These are phyloP conservation scores for Agrotis ipsilon DNA, from an alignment of 2,888 invertebrate species.

Conservation along the genomic window DNA sequence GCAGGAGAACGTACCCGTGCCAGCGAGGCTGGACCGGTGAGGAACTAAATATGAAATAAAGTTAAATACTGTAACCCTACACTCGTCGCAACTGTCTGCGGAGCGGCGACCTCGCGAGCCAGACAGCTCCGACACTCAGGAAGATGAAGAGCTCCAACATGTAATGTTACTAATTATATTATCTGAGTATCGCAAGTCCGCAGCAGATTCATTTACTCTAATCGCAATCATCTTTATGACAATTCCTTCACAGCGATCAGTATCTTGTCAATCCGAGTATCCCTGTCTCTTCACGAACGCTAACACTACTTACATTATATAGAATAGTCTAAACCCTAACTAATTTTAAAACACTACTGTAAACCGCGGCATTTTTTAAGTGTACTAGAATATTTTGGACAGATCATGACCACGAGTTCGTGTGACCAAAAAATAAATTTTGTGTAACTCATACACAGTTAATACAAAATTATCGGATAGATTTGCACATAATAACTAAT, in stretches of 20 bases:
- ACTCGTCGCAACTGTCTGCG: slow-evolving; percentile 34
- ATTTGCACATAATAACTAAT: slow-evolving; percentile 55
- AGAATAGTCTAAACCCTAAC: slow-evolving; percentile 72
- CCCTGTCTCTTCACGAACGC: slow-evolving; percentile 69
- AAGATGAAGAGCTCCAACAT: slow-evolving; percentile 18
- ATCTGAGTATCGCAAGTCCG: slow-evolving; percentile 37
- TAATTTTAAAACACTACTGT: slow-evolving; percentile 68
- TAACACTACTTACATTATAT: slow-evolving; percentile 67
- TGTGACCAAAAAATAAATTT: slow-evolving; percentile 76
- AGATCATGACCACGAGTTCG: slow-evolving; percentile 82
- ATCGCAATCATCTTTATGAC: slow-evolving; percentile 52
- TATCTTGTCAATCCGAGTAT: slow-evolving; percentile 64
- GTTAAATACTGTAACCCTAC: slow-evolving; percentile 82
- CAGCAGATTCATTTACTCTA: slow-evolving; percentile 40
- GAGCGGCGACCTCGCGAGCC: slow-evolving; percentile 19
- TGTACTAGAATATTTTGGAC: slow-evolving; percentile 80
- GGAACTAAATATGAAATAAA: slow-evolving; percentile 82
- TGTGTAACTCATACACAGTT: slow-evolving; percentile 71
- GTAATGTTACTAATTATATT: slow-evolving; percentile 16
- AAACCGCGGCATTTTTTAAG: slow-evolving; percentile 64
- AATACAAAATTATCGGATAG: slow-evolving; percentile 69
- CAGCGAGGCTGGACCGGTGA: slow-evolving; percentile 60
- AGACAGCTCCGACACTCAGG: slow-evolving; percentile 2
- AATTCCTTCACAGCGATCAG: slow-evolving; percentile 62
- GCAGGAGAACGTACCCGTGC: slow-evolving; percentile 62